Base-by-base conservation (phyloP, 2,888 invertebrate genomes). In the Cybosia mesomella region DNA sequence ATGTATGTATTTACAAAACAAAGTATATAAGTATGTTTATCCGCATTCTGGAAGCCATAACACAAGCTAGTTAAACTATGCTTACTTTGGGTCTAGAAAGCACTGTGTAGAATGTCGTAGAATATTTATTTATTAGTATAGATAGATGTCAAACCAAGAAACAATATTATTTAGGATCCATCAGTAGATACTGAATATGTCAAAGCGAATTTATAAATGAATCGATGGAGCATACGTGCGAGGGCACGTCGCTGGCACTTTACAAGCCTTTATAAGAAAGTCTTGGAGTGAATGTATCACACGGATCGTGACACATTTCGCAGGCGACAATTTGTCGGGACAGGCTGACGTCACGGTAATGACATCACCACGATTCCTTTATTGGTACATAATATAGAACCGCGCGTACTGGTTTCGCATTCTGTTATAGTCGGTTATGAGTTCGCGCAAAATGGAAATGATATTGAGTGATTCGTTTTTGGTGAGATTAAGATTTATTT, bases 361-460 rank as follows among this genome's bases (percentile, higher is more conserved):
- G 32, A 69, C 68, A 58, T 64, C 59, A 61, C 54, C 32, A 59
- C 49, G 28, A 53, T 61, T 57, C 58, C 18, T 64, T 66, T 68
- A 78, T 65, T 32, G 66, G 66, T 18, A 63, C 28, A 68, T 66
- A 66, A 39, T 59, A 10, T 39, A 24, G 22, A 22, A 24, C 21
- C 15, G 15, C 21, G 21, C 22, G 22, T 59, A 10, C 32, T n/a
- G 10, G 39, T 13, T 59, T 39, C 22, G 15, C 15, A 67, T 66
- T 64, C 65, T 58, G 24, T 68, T 70, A 73, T 69, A 65, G 70
- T 69, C 64, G 61, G 67, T 75, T 70, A 69, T 54, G 63, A 71
- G 71, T 75, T 74, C 74, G 76, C 69, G 73, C 63, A 53, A 61
- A 15, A 28, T 66, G 66, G 61, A 63, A 72, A 72, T 72, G 68